Base-by-base conservation (phyloP, 2,113 vertebrate species). In the Melanerpes aurifrons region DNA sequence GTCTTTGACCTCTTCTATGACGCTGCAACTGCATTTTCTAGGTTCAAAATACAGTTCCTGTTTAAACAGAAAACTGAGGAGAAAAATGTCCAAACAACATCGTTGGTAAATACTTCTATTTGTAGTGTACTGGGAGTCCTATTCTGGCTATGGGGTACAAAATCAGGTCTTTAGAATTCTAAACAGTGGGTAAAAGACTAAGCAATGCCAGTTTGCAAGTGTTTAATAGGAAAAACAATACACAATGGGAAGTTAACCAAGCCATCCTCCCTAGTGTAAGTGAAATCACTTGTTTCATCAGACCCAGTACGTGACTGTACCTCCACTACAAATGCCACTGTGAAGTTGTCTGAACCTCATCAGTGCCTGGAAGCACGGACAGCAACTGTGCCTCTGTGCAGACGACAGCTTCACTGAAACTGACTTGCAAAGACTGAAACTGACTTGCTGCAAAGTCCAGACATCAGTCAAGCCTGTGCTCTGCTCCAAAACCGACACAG, bases 321-420 rank as follows among this genome's bases (percentile, higher is more conserved):
- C 70, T 29, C 21, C 48, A 3, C 10, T 14, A 53, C 75, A 22
- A 73, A 40, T 48, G 2, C 11, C 15, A 7, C 45, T 18, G 6
- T 4, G 6, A 8, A 75, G 59, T 3, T 9, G 66, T n/a, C 53
- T 2, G 48, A 75, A 17, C 26, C 35, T 5, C 7, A 63, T 58
- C 53, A 20, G n/a, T 0, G 43, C 83, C 50, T 21, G 68, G 21
- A 40, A 63, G 32, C 17, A 3, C 4, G 0, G 71, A 3, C 0
- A 1, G 10, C 15, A 61, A 3, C 64, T 9, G 15, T 4, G 1
- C 28, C 21, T 3, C 12, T 1, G 7, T 0, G 6, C 12, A 13
- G 40, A 15, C 24, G 61, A 25, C 3, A 62, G 10, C 28, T 15
- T 19, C 58, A 2, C 47, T 0, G 29, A 14, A 56, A 32, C 31